These are phyloP conservation scores for Podarcis lilfordi DNA, from an alignment of 2,797 vertebrate species.

Conservation along the genomic window DNA sequence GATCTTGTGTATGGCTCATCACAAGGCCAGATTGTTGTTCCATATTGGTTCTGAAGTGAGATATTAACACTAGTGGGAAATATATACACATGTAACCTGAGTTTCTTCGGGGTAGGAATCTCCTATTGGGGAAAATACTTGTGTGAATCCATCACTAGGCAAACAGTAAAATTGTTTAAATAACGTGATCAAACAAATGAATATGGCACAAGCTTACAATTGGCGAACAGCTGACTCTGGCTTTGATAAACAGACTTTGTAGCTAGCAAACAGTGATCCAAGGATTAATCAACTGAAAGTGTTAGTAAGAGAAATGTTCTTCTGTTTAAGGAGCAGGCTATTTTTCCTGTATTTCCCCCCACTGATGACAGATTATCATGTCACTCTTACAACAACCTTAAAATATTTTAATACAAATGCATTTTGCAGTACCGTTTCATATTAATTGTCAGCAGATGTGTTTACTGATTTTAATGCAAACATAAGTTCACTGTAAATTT, in stretches of 20 bases:
- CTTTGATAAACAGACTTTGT: not conserved
- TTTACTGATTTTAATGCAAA: conserved; percentile 27
- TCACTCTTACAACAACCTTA: conserved; percentile 13
- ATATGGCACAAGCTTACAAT: not conserved
- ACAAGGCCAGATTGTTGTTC: not conserved
- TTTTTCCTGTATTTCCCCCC: conserved; percentile 24
- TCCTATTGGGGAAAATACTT: not conserved
- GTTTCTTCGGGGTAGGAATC: not conserved
- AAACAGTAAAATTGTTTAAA: not conserved
- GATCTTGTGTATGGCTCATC: not conserved
- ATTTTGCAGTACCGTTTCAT: conserved; percentile 39
- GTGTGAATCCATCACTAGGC: not conserved
- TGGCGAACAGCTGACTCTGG: not conserved
- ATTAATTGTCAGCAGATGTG: conserved; percentile 51
- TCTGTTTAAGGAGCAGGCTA: conserved; percentile 30
- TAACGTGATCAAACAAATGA: not conserved
- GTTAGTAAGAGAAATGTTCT: not conserved
- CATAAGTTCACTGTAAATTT: conserved; percentile 30
- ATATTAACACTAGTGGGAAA: not conserved
- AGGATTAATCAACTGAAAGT: not conserved
- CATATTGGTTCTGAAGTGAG: not conserved
- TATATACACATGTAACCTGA: not conserved
- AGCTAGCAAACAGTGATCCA: not conserved
- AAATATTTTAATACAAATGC: conserved; percentile 40
- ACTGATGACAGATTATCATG: conserved; percentile 39